A percentile compares a stretch with the other conserved stretches of the same genome.
phyloP scores from a whole-genome alignment of 2,888 invertebrate genomes.

The Parnassius smintheus region DNA sequence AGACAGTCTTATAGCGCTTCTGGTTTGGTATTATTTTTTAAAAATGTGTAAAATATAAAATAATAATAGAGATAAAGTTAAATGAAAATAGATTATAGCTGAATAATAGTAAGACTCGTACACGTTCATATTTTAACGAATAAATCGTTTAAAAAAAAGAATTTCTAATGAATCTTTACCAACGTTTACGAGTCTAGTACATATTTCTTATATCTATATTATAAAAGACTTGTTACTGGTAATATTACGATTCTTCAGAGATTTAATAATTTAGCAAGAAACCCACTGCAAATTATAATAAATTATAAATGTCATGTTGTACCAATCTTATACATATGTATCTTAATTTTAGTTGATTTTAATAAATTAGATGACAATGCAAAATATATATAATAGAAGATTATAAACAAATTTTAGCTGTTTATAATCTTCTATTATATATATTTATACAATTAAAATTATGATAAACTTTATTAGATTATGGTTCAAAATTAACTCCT shows the following conservation, averaged over 20 bases:
- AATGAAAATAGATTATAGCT: slow-evolving; percentile 2
- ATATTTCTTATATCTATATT: background rate
- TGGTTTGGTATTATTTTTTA: slow-evolving; percentile 7
- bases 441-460: no score
- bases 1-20: slow-evolving; percentile 18
- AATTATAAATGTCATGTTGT: no score
- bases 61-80: slow-evolving; percentile 3
- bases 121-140: background rate
- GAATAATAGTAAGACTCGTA: slow-evolving; percentile 12
- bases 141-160: background rate
- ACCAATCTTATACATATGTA: no score
- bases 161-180: background rate
- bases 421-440: no score
- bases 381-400: no score
- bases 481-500: no score
- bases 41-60: background rate
- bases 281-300: no score
- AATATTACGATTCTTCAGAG: background rate
- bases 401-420: no score
- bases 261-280: background rate
- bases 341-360: no score
- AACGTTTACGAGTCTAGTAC: slow-evolving; percentile 14
- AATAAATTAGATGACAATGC: no score
- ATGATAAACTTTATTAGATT: no score
- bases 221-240: slow-evolving; percentile 12